These are phyloP conservation scores for Triplophysa tibetana DNA, from an alignment of 2,113 vertebrate genomes.

Conservation along the genomic window DNA sequence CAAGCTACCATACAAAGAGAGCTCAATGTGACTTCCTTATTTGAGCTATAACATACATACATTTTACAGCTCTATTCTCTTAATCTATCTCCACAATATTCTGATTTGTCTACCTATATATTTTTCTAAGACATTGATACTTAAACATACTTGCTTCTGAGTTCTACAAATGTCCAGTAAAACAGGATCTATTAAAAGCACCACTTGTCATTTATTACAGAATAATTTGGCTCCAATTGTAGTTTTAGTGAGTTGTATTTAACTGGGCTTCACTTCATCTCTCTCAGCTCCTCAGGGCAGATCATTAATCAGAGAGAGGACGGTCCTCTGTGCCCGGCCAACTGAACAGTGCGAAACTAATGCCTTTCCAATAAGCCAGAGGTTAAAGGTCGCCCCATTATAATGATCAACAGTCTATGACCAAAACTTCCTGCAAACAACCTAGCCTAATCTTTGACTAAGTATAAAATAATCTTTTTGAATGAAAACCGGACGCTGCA, in stretches of 20 bases:
- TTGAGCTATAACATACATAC: too few relatives aligned
- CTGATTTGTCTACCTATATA: too few relatives aligned
- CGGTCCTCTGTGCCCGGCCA: slow-evolving; percentile 29
- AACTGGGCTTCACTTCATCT: neutral
- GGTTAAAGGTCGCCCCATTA: slow-evolving; percentile 43
- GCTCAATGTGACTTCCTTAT: too few relatives aligned
- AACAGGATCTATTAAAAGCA: neutral
- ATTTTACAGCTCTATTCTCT: too few relatives aligned
- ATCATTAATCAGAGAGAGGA: slow-evolving; percentile 47
- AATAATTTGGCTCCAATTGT: neutral
- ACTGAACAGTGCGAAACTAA: slow-evolving; percentile 42
- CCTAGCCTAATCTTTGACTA: neutral
- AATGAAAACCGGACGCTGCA: too few relatives aligned
- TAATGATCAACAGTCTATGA: slow-evolving; percentile 18
- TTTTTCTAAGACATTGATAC: too few relatives aligned
- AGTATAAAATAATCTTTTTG: too few relatives aligned
- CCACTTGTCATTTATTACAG: neutral
- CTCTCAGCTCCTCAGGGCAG: slow-evolving; percentile 18
- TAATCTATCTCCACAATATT: too few relatives aligned
- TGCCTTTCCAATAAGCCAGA: slow-evolving; percentile 52
- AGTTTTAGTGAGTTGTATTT: slow-evolving; percentile 13
- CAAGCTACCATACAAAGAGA: too few relatives aligned
- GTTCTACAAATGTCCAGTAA: too few relatives aligned
- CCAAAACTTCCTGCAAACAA: neutral
- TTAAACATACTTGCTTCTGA: too few relatives aligned